Conservation (phyloP, 53 echinoderm and acorn worm genomes). For the Paracentrotus lividus region DNA sequence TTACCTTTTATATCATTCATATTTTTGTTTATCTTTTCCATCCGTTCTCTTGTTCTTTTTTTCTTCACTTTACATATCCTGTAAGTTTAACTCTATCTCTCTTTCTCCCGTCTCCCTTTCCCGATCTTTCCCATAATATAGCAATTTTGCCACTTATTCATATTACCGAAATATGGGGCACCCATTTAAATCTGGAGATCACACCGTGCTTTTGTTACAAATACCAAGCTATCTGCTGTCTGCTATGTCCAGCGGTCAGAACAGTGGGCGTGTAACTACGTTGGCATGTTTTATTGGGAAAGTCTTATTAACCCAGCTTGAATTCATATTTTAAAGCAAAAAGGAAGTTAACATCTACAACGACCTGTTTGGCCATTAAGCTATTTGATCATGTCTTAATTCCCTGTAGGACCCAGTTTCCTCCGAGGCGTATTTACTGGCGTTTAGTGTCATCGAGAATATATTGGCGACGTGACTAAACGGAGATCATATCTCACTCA, state of each 20-base stretch:
- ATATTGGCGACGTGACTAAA: not conserved
- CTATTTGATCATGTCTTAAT: not conserved
- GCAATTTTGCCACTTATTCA: not conserved
- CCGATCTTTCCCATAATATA: not conserved
- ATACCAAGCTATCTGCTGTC: slow-evolving; percentile 18
- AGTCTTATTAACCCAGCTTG: not conserved
- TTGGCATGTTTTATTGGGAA: not conserved
- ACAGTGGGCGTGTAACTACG: not conserved
- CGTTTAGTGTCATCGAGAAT: not conserved
- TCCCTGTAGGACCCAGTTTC: slow-evolving; percentile 20
- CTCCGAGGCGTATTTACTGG: not conserved
- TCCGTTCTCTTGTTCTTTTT: not conserved
- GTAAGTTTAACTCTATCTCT: not conserved
- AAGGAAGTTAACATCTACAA: not conserved
- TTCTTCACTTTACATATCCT: not conserved
- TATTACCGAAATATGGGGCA: slow-evolving; percentile 40
- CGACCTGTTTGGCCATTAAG: not conserved
- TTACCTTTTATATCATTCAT: not conserved
- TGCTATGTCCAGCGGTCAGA: not conserved
- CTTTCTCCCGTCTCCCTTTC: not conserved
- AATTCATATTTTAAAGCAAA: not conserved
- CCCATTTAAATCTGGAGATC: slow-evolving; percentile 18
- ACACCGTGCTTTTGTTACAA: slow-evolving; percentile 20
- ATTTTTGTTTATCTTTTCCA: not conserved
- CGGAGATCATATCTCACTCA: not conserved